These are phyloP conservation scores for Ochropleura leucogaster DNA, from an alignment of 2,888 invertebrate species.

Conservation along the genomic window DNA sequence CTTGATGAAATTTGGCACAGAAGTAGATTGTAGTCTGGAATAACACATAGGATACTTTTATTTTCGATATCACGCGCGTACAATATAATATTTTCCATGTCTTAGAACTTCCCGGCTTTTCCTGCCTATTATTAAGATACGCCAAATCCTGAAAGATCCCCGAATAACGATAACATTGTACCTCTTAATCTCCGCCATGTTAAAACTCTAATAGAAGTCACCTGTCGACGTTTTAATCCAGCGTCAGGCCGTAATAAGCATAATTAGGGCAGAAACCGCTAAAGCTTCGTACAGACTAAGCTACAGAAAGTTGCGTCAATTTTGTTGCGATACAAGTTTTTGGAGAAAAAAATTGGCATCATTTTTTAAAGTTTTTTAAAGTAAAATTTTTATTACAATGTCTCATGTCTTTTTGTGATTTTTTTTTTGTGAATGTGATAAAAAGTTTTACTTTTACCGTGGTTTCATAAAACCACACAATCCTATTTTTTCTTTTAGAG, in stretches of 20 bases:
- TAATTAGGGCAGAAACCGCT: conserved; percentile 42
- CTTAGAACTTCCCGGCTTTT: neutral
- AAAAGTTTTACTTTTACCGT: too few relatives aligned
- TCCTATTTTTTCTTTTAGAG: too few relatives aligned
- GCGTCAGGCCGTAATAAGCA: conserved; percentile 45
- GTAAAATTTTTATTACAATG: too few relatives aligned
- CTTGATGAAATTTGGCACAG: too few relatives aligned
- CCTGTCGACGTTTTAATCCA: conserved; percentile 63
- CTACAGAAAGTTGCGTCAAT: neutral
- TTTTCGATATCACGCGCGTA: too few relatives aligned
- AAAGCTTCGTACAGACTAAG: conserved; percentile 5
- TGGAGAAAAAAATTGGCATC: neutral
- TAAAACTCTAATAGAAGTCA: conserved; percentile 64
- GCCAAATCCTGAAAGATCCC: conserved; percentile 15
- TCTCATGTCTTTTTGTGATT: too few relatives aligned
- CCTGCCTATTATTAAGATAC: neutral
- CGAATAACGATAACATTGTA: conserved; percentile 6
- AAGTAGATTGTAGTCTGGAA: too few relatives aligned
- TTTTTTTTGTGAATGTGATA: too few relatives aligned
- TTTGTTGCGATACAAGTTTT: neutral
- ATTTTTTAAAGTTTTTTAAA: too few relatives aligned
- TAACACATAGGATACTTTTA: too few relatives aligned
- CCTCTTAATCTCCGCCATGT: conserved; percentile 37
- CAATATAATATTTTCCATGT: too few relatives aligned
- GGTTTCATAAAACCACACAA: too few relatives aligned